Percentiles rank a stretch among this genome's conserved stretches.
These are phyloP conservation scores for Benthosema pterotum DNA, from an alignment of 2,797 vertebrate species.

Conservation along the genomic window DNA sequence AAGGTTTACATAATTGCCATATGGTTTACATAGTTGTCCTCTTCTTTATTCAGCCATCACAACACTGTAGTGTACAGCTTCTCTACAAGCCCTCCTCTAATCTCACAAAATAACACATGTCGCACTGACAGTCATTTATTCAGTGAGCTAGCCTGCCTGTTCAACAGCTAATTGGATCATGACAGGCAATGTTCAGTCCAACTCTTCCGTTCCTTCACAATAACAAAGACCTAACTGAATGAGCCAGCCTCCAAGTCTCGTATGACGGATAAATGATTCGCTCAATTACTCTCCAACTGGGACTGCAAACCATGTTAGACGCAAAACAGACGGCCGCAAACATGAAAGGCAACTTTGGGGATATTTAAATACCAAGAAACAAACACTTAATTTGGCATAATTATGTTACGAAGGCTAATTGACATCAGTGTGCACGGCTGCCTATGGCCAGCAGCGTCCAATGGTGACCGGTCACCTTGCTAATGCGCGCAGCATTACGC, in stretches of 20 bases:
- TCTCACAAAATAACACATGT: slow-evolving; percentile 66
- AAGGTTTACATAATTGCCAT: no score
- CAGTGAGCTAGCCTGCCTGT: slow-evolving; percentile 69
- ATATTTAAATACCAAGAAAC: slow-evolving; percentile 83
- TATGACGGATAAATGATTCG: slow-evolving; percentile 79
- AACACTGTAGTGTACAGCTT: slow-evolving; percentile 18
- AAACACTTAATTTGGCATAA: slow-evolving; percentile 82
- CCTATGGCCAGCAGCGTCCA: slow-evolving; percentile 60
- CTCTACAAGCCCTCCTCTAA: slow-evolving; percentile 45
- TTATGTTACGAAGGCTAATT: slow-evolving; percentile 74
- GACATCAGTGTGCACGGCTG: slow-evolving; percentile 70
- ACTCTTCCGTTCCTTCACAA: slow-evolving; percentile 85
- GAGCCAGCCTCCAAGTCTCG: slow-evolving; percentile 72
- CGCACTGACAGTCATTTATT: slow-evolving; percentile 71
- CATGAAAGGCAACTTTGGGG: slow-evolving; percentile 83
- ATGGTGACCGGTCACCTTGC: slow-evolving; percentile 61
- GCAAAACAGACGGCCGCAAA: slow-evolving; percentile 77
- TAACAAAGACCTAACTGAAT: slow-evolving; percentile 84
- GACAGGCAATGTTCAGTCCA: slow-evolving; percentile 77
- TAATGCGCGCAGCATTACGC: slow-evolving; percentile 51
- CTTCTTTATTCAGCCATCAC: slow-evolving; percentile 9
- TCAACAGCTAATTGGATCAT: slow-evolving; percentile 77
- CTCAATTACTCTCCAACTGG: slow-evolving; percentile 81
- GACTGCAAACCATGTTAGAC: slow-evolving; percentile 79
- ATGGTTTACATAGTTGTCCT: background rate